Base-by-base conservation (phyloP, 92 coral and sea anemone species). In the Hydrozoanthus gracilis region DNA sequence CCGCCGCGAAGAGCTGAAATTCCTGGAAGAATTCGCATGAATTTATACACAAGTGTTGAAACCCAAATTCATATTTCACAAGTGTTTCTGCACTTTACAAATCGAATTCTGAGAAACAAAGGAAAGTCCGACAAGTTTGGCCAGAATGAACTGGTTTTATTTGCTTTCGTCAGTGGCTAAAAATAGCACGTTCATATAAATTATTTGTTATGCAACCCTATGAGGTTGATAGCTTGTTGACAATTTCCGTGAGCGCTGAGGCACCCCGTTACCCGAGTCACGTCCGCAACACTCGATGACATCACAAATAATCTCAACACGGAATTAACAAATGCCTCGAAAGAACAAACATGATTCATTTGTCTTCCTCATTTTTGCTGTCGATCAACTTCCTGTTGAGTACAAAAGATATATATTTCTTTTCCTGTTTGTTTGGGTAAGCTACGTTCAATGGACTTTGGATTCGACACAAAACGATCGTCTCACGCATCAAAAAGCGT, bases 1-100 rank as follows among this genome's bases (percentile, higher is more conserved):
- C 71, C 79, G 61, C 76, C 88, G 87, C 69, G 86, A 90, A 27
- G 84, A 88, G 88, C 93, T 60, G 87, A 71, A 87, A 83, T 86
- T 82, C 73, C 68, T 58, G 70, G 69, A 64, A 67, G 83, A 86
- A 86, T 88, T 90, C 72, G 79, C 84, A 64, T 75, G 79, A 51
- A 46, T 74, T 39, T 46, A 12, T 10, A 4, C 51, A 10, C 54
- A 16, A 13, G 49, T 46, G 16, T 5, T 27, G 60, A 45, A 8
- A 3, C 46, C 44, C 46, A 4, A 46, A 16, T 35, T 18, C 3
- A 48, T 20, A 15, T 4, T 4, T 67, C 39, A 27, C 39, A 27
- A 27, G 39, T 27, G 39, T 5, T 10, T 7, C 20, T 20, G 55
- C 14, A 11, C 55, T 17, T 18, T 62, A 3, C 56, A 14, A 62